phyloP scores from a whole-genome alignment of 2,113 vertebrate species.

The Microcebus murinus region DNA sequence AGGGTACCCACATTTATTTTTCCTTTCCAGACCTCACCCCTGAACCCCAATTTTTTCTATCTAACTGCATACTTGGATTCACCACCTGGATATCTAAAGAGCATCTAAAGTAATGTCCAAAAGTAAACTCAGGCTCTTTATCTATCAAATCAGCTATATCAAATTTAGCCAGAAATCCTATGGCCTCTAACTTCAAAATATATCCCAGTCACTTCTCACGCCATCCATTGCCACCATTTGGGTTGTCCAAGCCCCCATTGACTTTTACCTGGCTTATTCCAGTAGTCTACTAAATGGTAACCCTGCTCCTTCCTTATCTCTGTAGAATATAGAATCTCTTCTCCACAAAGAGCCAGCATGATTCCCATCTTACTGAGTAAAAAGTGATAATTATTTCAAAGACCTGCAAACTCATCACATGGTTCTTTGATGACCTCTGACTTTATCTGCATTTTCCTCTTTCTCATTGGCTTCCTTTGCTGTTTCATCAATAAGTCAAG shows the following conservation, averaged over 20 bases:
- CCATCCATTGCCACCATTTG: background rate
- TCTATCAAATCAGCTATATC: background rate
- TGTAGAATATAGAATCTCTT: background rate
- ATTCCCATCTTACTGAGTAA: background rate
- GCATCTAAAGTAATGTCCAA: background rate
- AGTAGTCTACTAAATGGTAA: background rate
- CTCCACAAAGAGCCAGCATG: background rate
- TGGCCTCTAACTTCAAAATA: background rate
- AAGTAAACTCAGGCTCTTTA: background rate
- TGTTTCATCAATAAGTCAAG: background rate
- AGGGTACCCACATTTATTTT: background rate
- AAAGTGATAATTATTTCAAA: background rate
- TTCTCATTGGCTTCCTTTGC: background rate
- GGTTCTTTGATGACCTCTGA: background rate
- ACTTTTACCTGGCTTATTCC: background rate
- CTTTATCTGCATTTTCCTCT: background rate
- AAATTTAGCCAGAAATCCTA: background rate
- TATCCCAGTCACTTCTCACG: background rate
- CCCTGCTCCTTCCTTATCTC: background rate
- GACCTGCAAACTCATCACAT: background rate
- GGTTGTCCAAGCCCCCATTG: background rate
- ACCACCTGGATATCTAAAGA: background rate
- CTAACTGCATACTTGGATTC: background rate
- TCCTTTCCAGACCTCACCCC: background rate
- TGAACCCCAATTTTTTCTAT: background rate